Percentiles rank a stretch among this genome's conserved stretches.
These are phyloP conservation scores for Oxygymnocypris stewartii DNA, from an alignment of 2,113 vertebrate species.

Conservation along the genomic window DNA sequence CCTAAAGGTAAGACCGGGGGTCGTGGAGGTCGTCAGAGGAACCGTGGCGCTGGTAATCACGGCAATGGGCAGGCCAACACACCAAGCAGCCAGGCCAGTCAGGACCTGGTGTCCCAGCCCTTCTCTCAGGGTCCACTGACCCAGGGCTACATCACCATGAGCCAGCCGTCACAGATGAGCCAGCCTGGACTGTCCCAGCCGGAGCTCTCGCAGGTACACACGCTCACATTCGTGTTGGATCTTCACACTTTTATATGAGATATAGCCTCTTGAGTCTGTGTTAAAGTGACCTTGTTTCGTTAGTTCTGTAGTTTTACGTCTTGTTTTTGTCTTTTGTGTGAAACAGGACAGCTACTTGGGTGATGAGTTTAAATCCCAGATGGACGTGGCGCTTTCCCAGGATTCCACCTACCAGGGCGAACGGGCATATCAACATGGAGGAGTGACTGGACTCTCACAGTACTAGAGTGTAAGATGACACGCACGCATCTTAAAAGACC, in stretches of 20 bases:
- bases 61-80: slow-evolving; percentile 83
- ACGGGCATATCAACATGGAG: slow-evolving; percentile 97
- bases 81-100: slow-evolving; percentile 90
- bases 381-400: slow-evolving; percentile 97
- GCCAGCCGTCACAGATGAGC: slow-evolving; percentile 99
- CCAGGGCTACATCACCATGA: slow-evolving; percentile 98
- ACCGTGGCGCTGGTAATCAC: slow-evolving; percentile 84
- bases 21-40: slow-evolving; percentile 89
- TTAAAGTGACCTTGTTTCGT: not conserved
- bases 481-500: too few relatives aligned
- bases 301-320: not conserved
- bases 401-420: slow-evolving; percentile 99
- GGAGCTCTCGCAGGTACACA: slow-evolving; percentile 90
- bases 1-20: slow-evolving; percentile 84
- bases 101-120: slow-evolving; percentile 92
- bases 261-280: not conserved
- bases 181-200: slow-evolving; percentile 97
- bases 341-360: slow-evolving; percentile 97
- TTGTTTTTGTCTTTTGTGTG: not conserved
- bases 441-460: slow-evolving; percentile 99
- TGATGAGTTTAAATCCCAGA: slow-evolving; percentile 99
- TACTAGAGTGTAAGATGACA: slow-evolving; percentile 90
- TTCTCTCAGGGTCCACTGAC: slow-evolving; percentile 98
- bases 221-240: not conserved
- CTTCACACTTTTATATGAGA: not conserved